Evolutionary conservation across 1,140 invertebrate genomes (phyloP).

Genomic region (Tribolium madens): DNA sequence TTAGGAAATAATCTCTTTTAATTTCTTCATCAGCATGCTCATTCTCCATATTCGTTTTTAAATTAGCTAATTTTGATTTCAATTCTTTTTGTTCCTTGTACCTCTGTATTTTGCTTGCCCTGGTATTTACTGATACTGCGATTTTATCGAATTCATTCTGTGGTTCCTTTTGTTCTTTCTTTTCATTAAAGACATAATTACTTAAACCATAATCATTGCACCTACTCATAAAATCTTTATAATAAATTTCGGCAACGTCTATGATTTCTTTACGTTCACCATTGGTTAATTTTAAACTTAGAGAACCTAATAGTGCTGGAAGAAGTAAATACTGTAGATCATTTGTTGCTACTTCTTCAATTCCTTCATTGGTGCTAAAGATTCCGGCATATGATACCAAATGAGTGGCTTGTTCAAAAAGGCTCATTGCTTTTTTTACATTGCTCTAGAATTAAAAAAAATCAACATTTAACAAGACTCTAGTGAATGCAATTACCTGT

Average conservation of each 20-base stretch:
- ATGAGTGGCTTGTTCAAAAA: conserved; percentile 82
- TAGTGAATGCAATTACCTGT: conserved; percentile 68
- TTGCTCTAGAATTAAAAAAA: conserved; percentile 49
- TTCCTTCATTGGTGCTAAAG: conserved; percentile 89
- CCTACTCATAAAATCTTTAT: conserved; percentile 85
- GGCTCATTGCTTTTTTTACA: conserved; percentile 76
- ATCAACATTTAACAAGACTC: conserved; percentile 19
- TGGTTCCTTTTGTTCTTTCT: conserved; percentile 43
- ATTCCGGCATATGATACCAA: conserved; percentile 83
- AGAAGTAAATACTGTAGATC: conserved; percentile 87
- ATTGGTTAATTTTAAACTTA: conserved; percentile 77
- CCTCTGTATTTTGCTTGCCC: conserved; percentile 82
- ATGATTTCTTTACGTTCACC: conserved; percentile 77
- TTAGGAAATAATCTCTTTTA: conserved; percentile 85
- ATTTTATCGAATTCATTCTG: conserved; percentile 62
- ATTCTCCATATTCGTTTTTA: conserved; percentile 75
- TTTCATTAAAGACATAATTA: conserved; percentile 63
- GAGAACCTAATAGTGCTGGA: conserved; percentile 84
- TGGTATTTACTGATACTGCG: conserved; percentile 66
- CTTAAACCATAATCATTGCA: conserved; percentile 83
- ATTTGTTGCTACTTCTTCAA: conserved; percentile 88
- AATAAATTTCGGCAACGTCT: conserved; percentile 84
- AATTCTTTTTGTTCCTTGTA: conserved; percentile 86
- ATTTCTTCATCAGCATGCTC: conserved; percentile 82
- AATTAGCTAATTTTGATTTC: conserved; percentile 74